phyloP scores from a whole-genome alignment of 2,113 vertebrate species.

The Oryzias woworae region DNA sequence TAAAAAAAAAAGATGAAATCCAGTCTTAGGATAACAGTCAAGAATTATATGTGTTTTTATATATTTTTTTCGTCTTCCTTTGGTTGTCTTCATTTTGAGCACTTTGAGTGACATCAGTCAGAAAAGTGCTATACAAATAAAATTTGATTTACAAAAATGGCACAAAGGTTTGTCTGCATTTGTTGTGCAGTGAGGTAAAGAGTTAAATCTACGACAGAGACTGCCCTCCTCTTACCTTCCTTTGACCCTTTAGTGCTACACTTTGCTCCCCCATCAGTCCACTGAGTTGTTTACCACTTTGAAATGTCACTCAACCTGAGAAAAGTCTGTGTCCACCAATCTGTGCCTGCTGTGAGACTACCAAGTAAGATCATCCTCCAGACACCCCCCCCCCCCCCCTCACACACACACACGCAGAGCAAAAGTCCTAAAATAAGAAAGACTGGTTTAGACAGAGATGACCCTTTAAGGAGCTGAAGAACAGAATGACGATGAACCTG shows the following conservation, averaged over 20 bases:
- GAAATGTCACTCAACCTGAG: conserved; percentile 30
- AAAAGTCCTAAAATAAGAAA: conserved; percentile 23
- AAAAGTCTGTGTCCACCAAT: conserved; percentile 9
- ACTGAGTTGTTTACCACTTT: conserved; percentile 48
- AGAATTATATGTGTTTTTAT: no score
- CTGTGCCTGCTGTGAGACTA: conserved; percentile 16
- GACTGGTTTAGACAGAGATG: conserved; percentile 41
- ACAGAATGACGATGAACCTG: neutral
- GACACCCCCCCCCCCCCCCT: neutral
- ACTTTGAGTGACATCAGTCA: no score
- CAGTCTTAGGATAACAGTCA: no score
- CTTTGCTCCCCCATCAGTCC: conserved; percentile 13
- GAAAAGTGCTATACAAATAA: no score
- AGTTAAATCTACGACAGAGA: neutral
- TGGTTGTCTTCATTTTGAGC: no score
- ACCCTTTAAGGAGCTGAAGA: conserved; percentile 47
- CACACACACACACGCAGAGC: neutral
- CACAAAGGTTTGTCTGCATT: no score
- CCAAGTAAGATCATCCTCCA: conserved; percentile 13
- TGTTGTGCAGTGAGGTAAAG: neutral
- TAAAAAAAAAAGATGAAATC: no score
- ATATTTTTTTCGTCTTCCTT: no score
- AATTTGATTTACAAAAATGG: no score
- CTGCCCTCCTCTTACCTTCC: conserved; percentile 4
- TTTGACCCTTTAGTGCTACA: conserved; percentile 22